A percentile compares a stretch with the other conserved stretches of the same genome.
Conservation (phyloP, 2,797 vertebrate species). For the Coregonus suidteri region DNA sequence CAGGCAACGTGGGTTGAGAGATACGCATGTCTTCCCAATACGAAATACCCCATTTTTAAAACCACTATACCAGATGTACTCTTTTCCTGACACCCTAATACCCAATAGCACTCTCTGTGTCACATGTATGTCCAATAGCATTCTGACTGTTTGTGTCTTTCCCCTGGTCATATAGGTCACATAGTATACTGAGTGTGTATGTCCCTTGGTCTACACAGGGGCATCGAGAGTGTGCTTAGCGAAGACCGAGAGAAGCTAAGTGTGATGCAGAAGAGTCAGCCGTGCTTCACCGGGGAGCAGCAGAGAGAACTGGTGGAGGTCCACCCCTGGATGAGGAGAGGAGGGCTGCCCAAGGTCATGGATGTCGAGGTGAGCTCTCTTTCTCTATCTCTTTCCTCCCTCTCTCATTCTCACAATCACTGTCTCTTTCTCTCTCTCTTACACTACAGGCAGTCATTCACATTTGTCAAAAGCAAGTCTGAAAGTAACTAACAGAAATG, state of each 20-base stretch:
- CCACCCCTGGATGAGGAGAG: conserved; percentile 88
- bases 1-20: too few species aligned
- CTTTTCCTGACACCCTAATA: too few species aligned
- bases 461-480: background rate
- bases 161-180: conserved; percentile 19
- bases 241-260: conserved; percentile 87
- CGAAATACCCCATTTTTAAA: too few species aligned
- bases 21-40: too few species aligned
- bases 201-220: conserved; percentile 65
- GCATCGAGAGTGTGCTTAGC: conserved; percentile 80
- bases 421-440: background rate
- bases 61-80: too few species aligned
- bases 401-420: background rate
- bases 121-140: too few species aligned
- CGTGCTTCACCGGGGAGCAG: conserved; percentile 86
- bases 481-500: background rate
- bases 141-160: background rate
- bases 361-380: conserved; percentile 78
- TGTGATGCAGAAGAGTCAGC: conserved; percentile 85
- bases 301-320: conserved; percentile 86
- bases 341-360: conserved; percentile 81
- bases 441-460: background rate
- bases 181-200: background rate
- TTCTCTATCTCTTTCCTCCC: background rate
- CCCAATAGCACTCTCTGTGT: too few species aligned